Evolutionary conservation across 2,113 vertebrate genomes (phyloP).

Genomic region (Oryzias melastigma): DNA sequence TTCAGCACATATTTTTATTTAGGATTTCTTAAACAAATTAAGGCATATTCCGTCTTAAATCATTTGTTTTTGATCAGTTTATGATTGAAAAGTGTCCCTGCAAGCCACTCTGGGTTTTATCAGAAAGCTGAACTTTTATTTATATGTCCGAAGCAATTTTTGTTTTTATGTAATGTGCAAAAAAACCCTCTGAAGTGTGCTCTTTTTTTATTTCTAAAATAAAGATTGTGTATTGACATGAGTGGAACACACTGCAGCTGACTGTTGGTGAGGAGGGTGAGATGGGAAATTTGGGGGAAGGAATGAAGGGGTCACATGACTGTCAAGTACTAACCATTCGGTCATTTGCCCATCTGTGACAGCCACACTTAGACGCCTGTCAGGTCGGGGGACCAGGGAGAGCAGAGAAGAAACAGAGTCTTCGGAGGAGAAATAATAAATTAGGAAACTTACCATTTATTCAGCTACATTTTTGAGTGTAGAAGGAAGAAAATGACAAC

Average conservation of each 20-base stretch:
- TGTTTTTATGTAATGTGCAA: conserved; percentile 29
- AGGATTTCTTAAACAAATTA: no score
- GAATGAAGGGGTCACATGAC: conserved; percentile 63
- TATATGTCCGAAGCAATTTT: conserved; percentile 53
- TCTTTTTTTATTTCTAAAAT: conserved; percentile 60
- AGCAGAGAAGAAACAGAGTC: conserved; percentile 19
- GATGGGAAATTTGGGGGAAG: conserved; percentile 14
- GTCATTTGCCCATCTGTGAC: conserved; percentile 37
- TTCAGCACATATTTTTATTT: no score
- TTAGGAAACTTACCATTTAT: not conserved
- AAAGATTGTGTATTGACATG: conserved; percentile 55
- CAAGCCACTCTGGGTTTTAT: conserved; percentile 18
- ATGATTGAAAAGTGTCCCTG: not conserved
- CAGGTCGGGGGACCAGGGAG: conserved; percentile 57
- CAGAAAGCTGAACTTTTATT: conserved; percentile 60
- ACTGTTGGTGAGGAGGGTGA: not conserved
- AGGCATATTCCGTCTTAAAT: no score
- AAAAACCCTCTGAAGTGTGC: conserved; percentile 19
- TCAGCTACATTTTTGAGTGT: not conserved
- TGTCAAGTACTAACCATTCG: conserved; percentile 60
- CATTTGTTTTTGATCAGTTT: no score
- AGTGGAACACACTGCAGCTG: conserved; percentile 1
- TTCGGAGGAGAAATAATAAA: conserved; percentile 6
- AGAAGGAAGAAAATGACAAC: conserved; percentile 19
- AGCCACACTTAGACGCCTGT: conserved; percentile 63